A percentile compares a stretch with the other conserved stretches of the same genome.
Evolutionary conservation across 2,888 invertebrate genomes (phyloP).

Genomic region (Drosophila phalerata): DNA sequence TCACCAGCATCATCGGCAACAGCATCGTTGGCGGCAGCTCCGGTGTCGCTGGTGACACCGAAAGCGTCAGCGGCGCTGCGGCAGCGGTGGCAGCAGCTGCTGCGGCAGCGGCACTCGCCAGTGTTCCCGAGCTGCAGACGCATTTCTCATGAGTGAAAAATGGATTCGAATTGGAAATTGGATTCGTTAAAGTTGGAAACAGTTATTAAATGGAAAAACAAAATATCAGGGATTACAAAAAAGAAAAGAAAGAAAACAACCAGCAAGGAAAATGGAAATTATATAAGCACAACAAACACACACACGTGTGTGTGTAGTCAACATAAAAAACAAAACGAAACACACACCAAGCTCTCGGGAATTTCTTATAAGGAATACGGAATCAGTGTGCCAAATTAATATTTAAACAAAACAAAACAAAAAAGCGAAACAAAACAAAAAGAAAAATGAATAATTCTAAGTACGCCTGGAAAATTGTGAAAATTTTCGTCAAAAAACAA

Average conservation of each 20-base stretch:
- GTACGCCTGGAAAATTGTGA: slow-evolving; percentile 51
- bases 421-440: slow-evolving; percentile 25
- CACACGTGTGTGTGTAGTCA: slow-evolving; percentile 21
- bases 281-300: slow-evolving; percentile 24
- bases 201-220: slow-evolving; percentile 33
- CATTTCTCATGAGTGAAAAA: slow-evolving; percentile 78
- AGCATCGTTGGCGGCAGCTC: slow-evolving; percentile 18
- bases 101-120: slow-evolving; percentile 58
- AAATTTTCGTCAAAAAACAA: slow-evolving; percentile 47
- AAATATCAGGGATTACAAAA: slow-evolving; percentile 68
- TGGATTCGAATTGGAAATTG: background rate
- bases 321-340: slow-evolving; percentile 30
- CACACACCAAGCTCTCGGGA: slow-evolving; percentile 76
- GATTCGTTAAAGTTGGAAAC: slow-evolving; percentile 31
- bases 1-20: slow-evolving; percentile 59
- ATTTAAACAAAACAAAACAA: slow-evolving; percentile 46
- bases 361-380: slow-evolving; percentile 77
- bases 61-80: slow-evolving; percentile 42
- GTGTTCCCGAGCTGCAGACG: slow-evolving; percentile 80
- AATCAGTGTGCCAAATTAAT: slow-evolving; percentile 85
- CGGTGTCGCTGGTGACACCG: slow-evolving; percentile 36
- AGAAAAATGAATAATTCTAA: slow-evolving; percentile 56
- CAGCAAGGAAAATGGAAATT: slow-evolving; percentile 36
- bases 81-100: slow-evolving; percentile 56
- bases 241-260: background rate